Percentiles rank a stretch among this genome's conserved stretches.
Conservation (phyloP, 2,888 invertebrate species). For the Zaprionus lineosus region DNA sequence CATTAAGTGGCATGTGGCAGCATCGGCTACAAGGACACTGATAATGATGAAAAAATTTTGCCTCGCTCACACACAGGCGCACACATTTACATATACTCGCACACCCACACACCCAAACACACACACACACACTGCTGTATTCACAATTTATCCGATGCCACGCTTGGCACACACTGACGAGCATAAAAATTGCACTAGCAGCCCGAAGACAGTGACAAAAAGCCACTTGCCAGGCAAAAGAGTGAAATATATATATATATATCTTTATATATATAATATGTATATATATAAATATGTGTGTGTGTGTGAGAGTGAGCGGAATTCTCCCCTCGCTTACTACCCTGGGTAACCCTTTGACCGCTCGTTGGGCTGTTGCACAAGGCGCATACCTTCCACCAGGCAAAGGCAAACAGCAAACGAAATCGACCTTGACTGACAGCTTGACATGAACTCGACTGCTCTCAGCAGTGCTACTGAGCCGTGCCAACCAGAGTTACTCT, state of each 20-base stretch:
- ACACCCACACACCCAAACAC: background rate
- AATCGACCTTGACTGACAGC: slow-evolving; percentile 78
- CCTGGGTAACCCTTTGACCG: slow-evolving; percentile 23
- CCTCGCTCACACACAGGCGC: slow-evolving; percentile 42
- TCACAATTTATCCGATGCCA: slow-evolving; percentile 45
- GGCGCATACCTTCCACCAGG: slow-evolving; percentile 46
- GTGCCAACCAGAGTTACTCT: background rate
- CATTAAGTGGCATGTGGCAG: slow-evolving; percentile 77
- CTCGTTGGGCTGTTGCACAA: slow-evolving; percentile 44
- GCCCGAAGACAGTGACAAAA: slow-evolving; percentile 72
- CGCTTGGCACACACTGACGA: slow-evolving; percentile 39
- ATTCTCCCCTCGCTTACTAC: slow-evolving; percentile 8
- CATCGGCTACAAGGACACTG: slow-evolving; percentile 64
- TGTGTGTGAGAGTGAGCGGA: slow-evolving; percentile 11
- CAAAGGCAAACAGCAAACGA: slow-evolving; percentile 49
- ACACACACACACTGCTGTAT: slow-evolving; percentile 14
- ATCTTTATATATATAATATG: background rate
- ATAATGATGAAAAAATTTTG: slow-evolving; percentile 71
- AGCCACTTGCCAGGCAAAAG: slow-evolving; percentile 65
- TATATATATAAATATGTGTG: background rate
- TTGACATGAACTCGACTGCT: slow-evolving; percentile 74
- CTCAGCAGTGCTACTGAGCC: slow-evolving; percentile 41
- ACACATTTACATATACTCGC: slow-evolving; percentile 9
- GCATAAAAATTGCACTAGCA: slow-evolving; percentile 72
- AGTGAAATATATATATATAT: no score